phyloP scores from a whole-genome alignment of 2,888 invertebrate species.

The Catonia carolina region DNA sequence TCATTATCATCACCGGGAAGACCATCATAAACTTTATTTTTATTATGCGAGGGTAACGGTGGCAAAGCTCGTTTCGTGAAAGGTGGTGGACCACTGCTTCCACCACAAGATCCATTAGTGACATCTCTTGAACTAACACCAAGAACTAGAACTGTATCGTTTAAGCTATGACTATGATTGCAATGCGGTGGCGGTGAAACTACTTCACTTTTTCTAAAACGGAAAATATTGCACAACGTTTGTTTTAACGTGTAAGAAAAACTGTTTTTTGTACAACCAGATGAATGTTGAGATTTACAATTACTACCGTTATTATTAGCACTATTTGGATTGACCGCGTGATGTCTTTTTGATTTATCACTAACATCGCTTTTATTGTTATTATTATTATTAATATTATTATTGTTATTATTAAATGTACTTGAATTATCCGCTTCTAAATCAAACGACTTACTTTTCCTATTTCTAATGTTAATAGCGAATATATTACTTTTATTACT shows the following conservation, averaged over 20 bases:
- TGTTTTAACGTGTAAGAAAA: slow-evolving; percentile 73
- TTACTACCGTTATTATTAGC: neutral
- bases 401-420: slow-evolving; percentile 14
- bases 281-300: too few species aligned
- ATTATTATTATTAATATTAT: slow-evolving; percentile 19
- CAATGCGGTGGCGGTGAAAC: slow-evolving; percentile 16
- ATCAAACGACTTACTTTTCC: slow-evolving; percentile 47
- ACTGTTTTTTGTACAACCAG: slow-evolving; percentile 43
- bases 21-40: slow-evolving; percentile 38
- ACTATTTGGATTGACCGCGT: neutral
- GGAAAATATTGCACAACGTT: slow-evolving; percentile 77
- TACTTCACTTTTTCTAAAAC: slow-evolving; percentile 37
- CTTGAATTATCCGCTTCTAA: neutral
- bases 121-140: slow-evolving; percentile 24
- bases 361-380: slow-evolving; percentile 10
- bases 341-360: slow-evolving; percentile 16
- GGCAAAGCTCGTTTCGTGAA: slow-evolving; percentile 61
- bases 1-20: slow-evolving; percentile 41
- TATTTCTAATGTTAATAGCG: slow-evolving; percentile 55
- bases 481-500: slow-evolving; percentile 43
- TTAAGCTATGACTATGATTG: neutral
- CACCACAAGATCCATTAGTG: neutral
- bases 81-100: slow-evolving; percentile 12
- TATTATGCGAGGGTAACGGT: slow-evolving; percentile 49
- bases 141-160: slow-evolving; percentile 31